Percentiles rank a stretch among this genome's conserved stretches.
Evolutionary conservation across 1,140 invertebrate genomes (phyloP).

Genomic region (Reticulitermes speratus): DNA sequence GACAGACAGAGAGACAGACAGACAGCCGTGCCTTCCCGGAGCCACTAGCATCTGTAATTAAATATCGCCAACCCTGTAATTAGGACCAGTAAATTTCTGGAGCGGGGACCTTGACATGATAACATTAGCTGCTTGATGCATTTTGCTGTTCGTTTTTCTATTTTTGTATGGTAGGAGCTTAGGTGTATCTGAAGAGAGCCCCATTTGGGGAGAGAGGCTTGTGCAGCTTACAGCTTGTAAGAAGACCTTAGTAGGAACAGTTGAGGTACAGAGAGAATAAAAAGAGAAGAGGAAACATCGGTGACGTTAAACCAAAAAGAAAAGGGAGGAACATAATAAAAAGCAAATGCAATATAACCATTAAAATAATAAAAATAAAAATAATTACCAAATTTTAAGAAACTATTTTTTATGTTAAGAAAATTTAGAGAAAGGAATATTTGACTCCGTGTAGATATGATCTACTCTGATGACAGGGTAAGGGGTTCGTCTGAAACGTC

Average conservation of each 20-base stretch:
- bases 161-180: background rate
- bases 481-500: too few relatives aligned
- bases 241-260: too few relatives aligned
- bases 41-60: constrained; percentile 48
- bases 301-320: background rate
- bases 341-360: background rate
- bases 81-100: constrained; percentile 51
- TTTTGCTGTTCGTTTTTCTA: background rate
- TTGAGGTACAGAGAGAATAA: background rate
- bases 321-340: background rate
- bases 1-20: constrained; percentile 25
- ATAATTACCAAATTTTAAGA: background rate
- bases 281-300: background rate
- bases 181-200: background rate
- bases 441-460: too few relatives aligned
- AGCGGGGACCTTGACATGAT: constrained; percentile 43
- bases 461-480: too few relatives aligned
- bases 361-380: background rate
- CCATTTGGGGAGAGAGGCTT: background rate
- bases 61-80: constrained; percentile 52
- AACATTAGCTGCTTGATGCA: constrained; percentile 15
- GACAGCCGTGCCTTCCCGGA: constrained; percentile 34
- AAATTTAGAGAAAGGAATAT: background rate
- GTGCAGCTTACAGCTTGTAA: background rate
- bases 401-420: background rate